Conservation (phyloP, 2,888 invertebrate species). For the Mythimna ferrago region DNA sequence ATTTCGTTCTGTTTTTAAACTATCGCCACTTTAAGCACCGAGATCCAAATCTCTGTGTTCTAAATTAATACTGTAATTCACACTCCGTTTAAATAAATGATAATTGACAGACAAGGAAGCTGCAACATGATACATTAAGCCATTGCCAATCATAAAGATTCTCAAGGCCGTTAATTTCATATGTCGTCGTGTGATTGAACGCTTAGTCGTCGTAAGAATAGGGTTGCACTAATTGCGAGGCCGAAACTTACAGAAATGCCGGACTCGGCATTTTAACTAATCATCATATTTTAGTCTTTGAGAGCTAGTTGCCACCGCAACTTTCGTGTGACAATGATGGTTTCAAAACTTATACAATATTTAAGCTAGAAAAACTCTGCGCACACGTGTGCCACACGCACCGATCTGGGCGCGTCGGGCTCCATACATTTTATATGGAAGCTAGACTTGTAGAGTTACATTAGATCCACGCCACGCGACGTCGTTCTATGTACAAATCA, state of each 20-base stretch:
- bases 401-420: too few species aligned
- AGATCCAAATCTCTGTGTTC: neutral
- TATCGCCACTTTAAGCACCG: neutral
- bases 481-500: too few species aligned
- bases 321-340: neutral
- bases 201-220: neutral
- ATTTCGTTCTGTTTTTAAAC: neutral
- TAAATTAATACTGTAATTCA: neutral
- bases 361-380: too few species aligned
- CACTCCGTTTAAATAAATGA: conserved; percentile 18
- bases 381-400: too few species aligned
- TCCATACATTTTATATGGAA: too few species aligned
- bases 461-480: too few species aligned
- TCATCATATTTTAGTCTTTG: neutral
- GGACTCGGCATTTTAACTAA: neutral
- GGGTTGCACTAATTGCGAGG: neutral
- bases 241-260: neutral
- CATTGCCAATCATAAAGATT: conserved; percentile 7
- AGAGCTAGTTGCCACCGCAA: neutral
- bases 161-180: conserved; percentile 22
- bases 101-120: conserved; percentile 23
- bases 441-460: too few species aligned
- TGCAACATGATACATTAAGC: conserved; percentile 7
- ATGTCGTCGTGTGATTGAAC: conserved; percentile 22
- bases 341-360: neutral